A percentile compares a stretch with the other conserved stretches of the same genome.
phyloP scores from a whole-genome alignment of 2,888 invertebrate genomes.

The Ceriagrion tenellum region DNA sequence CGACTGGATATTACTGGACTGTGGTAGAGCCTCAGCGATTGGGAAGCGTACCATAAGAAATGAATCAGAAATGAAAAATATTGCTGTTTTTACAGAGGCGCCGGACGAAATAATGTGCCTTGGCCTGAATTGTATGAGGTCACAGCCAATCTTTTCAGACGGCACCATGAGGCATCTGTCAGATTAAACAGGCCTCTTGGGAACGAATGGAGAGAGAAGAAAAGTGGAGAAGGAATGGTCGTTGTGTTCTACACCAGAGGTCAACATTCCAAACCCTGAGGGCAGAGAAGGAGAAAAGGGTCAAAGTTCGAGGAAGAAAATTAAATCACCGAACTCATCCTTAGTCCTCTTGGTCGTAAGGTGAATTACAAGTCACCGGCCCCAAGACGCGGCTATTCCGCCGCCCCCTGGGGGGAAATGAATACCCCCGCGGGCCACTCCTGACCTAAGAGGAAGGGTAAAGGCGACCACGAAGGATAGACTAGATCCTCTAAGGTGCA shows the following conservation, averaged over 20 bases:
- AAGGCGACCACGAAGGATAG: not conserved
- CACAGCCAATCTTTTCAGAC: too few species aligned
- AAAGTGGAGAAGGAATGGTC: not conserved
- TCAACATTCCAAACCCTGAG: not conserved
- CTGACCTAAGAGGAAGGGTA: not conserved
- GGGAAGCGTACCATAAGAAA: too few species aligned
- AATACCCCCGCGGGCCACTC: not conserved
- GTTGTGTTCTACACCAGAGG: not conserved
- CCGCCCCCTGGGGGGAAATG: not conserved
- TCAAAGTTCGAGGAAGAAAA: not conserved
- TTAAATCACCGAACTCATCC: not conserved
- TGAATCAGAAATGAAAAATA: too few species aligned
- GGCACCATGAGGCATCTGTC: too few species aligned
- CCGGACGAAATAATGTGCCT: too few species aligned
- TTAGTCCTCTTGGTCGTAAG: not conserved
- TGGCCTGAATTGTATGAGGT: too few species aligned
- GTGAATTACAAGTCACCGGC: slow-evolving; percentile 12
- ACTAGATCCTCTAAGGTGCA: not conserved
- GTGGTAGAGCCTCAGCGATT: too few species aligned
- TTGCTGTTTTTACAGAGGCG: too few species aligned
- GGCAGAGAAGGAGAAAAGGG: not conserved
- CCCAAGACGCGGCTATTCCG: too few species aligned
- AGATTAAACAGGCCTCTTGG: too few species aligned
- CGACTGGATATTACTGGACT: too few species aligned
- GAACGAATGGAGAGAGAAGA: not conserved